Evolutionary conservation across 2,888 invertebrate species (phyloP).

Genomic region (Sinotaia quadrata): DNA sequence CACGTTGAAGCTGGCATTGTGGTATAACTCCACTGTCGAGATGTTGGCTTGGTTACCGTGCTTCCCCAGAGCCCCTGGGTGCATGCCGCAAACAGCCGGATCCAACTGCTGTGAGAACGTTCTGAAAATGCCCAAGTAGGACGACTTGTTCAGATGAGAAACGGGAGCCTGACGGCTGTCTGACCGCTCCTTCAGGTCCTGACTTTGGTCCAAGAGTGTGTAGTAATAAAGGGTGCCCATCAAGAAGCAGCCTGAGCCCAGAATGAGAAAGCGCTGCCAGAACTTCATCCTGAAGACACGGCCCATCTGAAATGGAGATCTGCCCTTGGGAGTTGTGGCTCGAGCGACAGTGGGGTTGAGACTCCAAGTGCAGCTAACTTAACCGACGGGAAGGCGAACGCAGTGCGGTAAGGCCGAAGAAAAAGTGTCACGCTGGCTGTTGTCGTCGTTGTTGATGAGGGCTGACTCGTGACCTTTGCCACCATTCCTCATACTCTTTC

Average conservation of each 20-base stretch:
- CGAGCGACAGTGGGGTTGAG: too few relatives aligned
- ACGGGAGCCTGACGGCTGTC: conserved; percentile 25
- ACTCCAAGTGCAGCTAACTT: too few relatives aligned
- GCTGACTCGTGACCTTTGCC: too few relatives aligned
- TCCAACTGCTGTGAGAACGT: conserved; percentile 25
- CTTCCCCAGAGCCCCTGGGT: too few relatives aligned
- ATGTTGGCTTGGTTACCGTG: conserved; percentile 39
- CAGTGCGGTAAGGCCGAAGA: too few relatives aligned
- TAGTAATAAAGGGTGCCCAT: conserved; percentile 42
- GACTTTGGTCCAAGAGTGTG: conserved; percentile 16
- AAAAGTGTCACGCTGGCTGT: too few relatives aligned
- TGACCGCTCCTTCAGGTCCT: conserved; percentile 4
- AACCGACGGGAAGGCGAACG: too few relatives aligned
- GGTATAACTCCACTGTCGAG: conserved; percentile 51
- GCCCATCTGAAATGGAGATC: too few relatives aligned
- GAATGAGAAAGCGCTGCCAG: conserved; percentile 53
- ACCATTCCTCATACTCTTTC: too few relatives aligned
- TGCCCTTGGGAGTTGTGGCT: too few relatives aligned
- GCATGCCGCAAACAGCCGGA: conserved; percentile 26
- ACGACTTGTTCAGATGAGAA: conserved; percentile 24
- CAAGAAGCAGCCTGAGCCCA: conserved; percentile 46
- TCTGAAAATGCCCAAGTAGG: conserved; percentile 19
- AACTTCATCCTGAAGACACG: conserved; percentile 57
- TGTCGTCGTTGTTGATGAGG: too few relatives aligned
- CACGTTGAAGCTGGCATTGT: conserved; percentile 50